Evolutionary conservation across 2,797 vertebrate species (phyloP).

Genomic region (Syngnathus rostellatus): DNA sequence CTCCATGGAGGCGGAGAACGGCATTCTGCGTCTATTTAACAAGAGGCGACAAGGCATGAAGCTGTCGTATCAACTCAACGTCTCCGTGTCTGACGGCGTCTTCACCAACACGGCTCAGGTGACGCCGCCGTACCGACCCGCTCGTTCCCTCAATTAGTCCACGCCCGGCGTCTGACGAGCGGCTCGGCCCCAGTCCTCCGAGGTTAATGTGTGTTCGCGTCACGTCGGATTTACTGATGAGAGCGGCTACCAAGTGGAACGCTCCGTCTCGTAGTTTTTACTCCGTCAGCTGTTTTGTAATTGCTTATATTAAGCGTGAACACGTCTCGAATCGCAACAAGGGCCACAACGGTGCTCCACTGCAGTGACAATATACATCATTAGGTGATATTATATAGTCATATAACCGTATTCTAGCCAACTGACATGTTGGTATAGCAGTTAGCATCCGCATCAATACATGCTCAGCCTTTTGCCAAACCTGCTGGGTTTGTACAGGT

Average conservation of each 20-base stretch:
- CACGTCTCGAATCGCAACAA: not conserved
- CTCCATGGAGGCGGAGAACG: constrained; percentile 76
- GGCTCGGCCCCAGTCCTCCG: constrained; percentile 14
- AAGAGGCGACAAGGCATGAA: constrained; percentile 75
- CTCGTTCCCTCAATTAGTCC: constrained; percentile 1
- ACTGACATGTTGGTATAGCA: no score
- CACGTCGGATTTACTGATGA: constrained; percentile 36
- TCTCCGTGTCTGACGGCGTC: constrained; percentile 94
- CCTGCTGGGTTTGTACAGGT: constrained; percentile 55
- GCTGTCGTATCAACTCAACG: constrained; percentile 77
- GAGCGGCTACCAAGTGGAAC: constrained; percentile 38
- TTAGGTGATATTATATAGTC: no score
- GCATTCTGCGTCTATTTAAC: constrained; percentile 82
- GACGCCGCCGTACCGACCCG: constrained; percentile 12
- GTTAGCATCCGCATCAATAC: no score
- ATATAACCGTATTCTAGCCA: no score
- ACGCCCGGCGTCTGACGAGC: constrained; percentile 4
- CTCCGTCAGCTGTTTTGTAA: constrained; percentile 11
- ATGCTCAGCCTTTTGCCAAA: no score
- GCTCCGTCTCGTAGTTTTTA: constrained; percentile 33
- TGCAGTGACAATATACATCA: no score
- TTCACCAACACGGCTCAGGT: constrained; percentile 86
- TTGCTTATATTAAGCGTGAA: constrained; percentile 2
- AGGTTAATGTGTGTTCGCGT: constrained; percentile 43
- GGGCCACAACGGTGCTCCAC: not conserved